Base-by-base conservation (phyloP, 2,113 vertebrate genomes). In the Platichthys flesus region DNA sequence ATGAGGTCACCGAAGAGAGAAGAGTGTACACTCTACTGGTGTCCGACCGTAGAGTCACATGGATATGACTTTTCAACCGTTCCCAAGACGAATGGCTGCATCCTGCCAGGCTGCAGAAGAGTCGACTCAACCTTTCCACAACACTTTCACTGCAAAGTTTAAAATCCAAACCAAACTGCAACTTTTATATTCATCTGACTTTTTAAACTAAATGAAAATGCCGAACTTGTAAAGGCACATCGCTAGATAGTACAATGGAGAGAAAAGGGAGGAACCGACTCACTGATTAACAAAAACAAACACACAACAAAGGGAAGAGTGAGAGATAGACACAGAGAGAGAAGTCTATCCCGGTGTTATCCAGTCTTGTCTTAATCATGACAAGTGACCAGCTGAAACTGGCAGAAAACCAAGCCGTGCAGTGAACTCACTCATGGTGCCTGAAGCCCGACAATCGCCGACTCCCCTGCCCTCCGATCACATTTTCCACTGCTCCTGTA, bases 381-480 rank as follows among this genome's bases (percentile, higher is more conserved):
- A 63, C 35, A 12, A 45, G 10, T 78, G 16, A 74, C 1, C 20
- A 67, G 26, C 42, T 2, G 15, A 79, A 76, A 40, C 9, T 37
- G 45, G 59, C 45, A 73, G 61, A 82, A 76, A 28, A 23, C 62
- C 4, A 35, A 58, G 26, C 24, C 9, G 35, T 35, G 35, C 16
- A 58, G 78, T 83, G 89, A 92, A 93, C 90, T 92, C 90, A 95
- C 82, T 93, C 92, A 90, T 95, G 87, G 88, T 94, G 90, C 85
- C 89, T 55, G 81, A 62, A 78, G 89, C 84, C 88, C 70, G 64
- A 82, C 85, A 79, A 87, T 64, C 79, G 76, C 73, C 74, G 37
- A 72, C 73, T 74, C 16, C 73, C 61, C 77, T 70, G 79, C 84
- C 83, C 80, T 82, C 85, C 72, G 73, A 71, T 86, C 88, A 91